Evolutionary conservation across 2,113 vertebrate genomes (phyloP).

Genomic region (Nibea coibor): DNA sequence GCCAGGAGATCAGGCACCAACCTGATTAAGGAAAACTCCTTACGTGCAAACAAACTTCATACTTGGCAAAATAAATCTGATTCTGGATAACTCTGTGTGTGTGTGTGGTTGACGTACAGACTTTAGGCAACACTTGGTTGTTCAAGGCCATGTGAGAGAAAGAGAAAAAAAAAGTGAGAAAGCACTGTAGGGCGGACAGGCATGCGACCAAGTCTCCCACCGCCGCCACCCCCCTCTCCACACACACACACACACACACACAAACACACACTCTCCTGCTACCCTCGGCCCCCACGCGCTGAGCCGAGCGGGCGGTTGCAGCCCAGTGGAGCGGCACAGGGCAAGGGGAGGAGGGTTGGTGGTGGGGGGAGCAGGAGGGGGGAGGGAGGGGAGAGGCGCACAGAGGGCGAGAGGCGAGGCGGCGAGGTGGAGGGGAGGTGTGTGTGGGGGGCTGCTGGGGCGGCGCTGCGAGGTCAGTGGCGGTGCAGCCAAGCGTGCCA

Average conservation of each 20-base stretch:
- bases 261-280: slow-evolving; percentile 43
- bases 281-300: slow-evolving; percentile 75
- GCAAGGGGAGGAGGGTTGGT: slow-evolving; percentile 35
- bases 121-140: slow-evolving; percentile 72
- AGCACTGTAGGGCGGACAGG: slow-evolving; percentile 72
- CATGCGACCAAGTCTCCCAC: slow-evolving; percentile 68
- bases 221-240: slow-evolving; percentile 7
- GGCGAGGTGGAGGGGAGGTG: slow-evolving; percentile 40
- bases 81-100: slow-evolving; percentile 15
- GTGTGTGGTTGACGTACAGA: slow-evolving; percentile 24
- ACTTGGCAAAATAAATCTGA: slow-evolving; percentile 45
- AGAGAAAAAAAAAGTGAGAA: slow-evolving; percentile 75
- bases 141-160: slow-evolving; percentile 70
- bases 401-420: slow-evolving; percentile 63
- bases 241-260: slow-evolving; percentile 21
- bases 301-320: slow-evolving; percentile 83
- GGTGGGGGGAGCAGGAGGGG: slow-evolving; percentile 1
- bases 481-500: slow-evolving; percentile 78
- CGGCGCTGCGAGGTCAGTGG: slow-evolving; percentile 79
- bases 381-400: slow-evolving; percentile 47
- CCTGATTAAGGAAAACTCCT: slow-evolving; percentile 26
- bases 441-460: slow-evolving; percentile 46
- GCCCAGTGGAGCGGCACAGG: slow-evolving; percentile 83
- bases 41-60: slow-evolving; percentile 11
- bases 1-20: slow-evolving; percentile 3